phyloP scores from a whole-genome alignment of 2,888 invertebrate species.

The Eurytoma adleriae region DNA sequence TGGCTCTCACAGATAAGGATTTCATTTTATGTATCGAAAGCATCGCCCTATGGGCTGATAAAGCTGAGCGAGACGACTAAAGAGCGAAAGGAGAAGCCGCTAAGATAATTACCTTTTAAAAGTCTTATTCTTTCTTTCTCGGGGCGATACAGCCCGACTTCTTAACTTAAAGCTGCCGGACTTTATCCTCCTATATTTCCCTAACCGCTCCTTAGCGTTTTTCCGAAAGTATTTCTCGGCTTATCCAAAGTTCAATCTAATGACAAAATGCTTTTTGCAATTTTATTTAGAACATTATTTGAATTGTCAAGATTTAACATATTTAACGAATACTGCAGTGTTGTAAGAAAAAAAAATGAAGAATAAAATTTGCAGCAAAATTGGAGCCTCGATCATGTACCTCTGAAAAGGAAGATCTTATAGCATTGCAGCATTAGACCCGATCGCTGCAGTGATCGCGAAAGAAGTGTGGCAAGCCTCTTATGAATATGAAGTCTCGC shows the following conservation, averaged over 20 bases:
- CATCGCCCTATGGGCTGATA: slow-evolving; percentile 13
- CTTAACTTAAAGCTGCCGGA: slow-evolving; percentile 18
- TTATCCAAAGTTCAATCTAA: not conserved
- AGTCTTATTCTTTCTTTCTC: slow-evolving; percentile 8
- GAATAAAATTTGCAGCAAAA: too few relatives aligned
- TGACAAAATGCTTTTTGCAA: too few relatives aligned
- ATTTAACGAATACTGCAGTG: too few relatives aligned
- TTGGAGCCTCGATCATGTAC: too few relatives aligned
- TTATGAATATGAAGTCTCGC: slow-evolving; percentile 21
- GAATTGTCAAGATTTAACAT: too few relatives aligned
- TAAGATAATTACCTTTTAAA: slow-evolving; percentile 43
- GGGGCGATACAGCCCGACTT: not conserved
- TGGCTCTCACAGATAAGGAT: slow-evolving; percentile 38
- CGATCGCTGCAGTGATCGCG: not conserved
- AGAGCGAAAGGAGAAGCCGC: slow-evolving; percentile 21
- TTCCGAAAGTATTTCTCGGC: not conserved
- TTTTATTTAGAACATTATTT: too few relatives aligned
- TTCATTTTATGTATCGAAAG: slow-evolving; percentile 48
- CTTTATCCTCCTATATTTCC: slow-evolving; percentile 17
- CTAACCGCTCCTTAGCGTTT: not conserved
- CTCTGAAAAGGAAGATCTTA: too few relatives aligned
- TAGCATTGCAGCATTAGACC: too few relatives aligned
- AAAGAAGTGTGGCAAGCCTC: not conserved
- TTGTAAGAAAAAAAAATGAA: too few relatives aligned
- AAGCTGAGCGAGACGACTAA: not conserved